A percentile compares a stretch with the other conserved stretches of the same genome.
These are phyloP conservation scores for Lasius fuliginosus DNA, from an alignment of 2,888 invertebrate species.

Conservation along the genomic window DNA sequence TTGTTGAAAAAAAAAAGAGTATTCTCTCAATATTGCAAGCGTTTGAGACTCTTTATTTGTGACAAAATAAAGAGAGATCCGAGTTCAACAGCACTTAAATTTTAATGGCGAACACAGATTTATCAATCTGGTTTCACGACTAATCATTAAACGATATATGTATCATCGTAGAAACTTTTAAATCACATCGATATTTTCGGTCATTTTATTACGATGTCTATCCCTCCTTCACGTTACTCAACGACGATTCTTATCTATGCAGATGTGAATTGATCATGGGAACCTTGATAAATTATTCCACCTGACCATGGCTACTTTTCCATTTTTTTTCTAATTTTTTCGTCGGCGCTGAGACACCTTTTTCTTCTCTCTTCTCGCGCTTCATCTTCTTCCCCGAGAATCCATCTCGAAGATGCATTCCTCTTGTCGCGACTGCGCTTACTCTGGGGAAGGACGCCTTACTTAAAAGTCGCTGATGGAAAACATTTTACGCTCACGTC, in stretches of 20 bases:
- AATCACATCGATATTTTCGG: too few relatives aligned
- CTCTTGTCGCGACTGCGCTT: conserved; percentile 22
- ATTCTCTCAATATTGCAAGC: too few relatives aligned
- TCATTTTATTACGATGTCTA: too few relatives aligned
- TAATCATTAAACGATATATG: too few relatives aligned
- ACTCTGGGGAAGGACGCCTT: conserved; percentile 14
- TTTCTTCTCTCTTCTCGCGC: conserved; percentile 27
- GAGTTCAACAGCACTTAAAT: too few relatives aligned
- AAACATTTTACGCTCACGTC: conserved; percentile 48
- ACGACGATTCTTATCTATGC: too few relatives aligned
- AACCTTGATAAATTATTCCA: conserved; percentile 64
- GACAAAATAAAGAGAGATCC: too few relatives aligned
- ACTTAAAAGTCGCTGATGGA: conserved; percentile 56
- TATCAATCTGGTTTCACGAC: too few relatives aligned
- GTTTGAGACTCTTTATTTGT: too few relatives aligned
- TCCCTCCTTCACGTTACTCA: too few relatives aligned
- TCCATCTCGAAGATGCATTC: conserved; percentile 40
- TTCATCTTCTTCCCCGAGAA: conserved; percentile 2
- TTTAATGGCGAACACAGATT: too few relatives aligned
- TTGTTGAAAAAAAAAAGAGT: background rate
- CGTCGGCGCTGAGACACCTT: conserved; percentile 45
- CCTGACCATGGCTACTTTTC: conserved; percentile 47
- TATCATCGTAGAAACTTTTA: too few relatives aligned
- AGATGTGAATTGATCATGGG: conserved; percentile 38
- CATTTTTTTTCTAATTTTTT: conserved; percentile 53